These are phyloP conservation scores for Drosophila falleni DNA, from an alignment of 2,888 invertebrate species.

Conservation along the genomic window DNA sequence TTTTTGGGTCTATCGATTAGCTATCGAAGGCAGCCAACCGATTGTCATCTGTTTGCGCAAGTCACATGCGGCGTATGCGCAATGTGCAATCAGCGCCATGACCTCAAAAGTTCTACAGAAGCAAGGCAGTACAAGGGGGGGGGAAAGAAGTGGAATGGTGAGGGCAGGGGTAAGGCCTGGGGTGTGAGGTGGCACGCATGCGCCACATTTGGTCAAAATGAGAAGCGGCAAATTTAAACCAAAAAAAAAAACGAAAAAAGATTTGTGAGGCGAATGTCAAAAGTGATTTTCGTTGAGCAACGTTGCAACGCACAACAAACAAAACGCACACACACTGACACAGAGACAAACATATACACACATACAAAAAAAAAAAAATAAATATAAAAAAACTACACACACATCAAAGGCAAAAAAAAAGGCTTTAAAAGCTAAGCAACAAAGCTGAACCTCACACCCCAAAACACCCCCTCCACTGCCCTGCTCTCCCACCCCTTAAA, in stretches of 20 bases:
- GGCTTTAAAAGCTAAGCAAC: constrained; percentile 61
- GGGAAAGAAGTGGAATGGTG: too few relatives aligned
- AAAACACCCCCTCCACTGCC: constrained; percentile 4
- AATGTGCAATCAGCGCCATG: constrained; percentile 57
- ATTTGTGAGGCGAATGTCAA: constrained; percentile 67
- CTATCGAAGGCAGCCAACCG: constrained; percentile 35
- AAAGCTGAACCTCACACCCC: constrained; percentile 44
- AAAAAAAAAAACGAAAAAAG: constrained; percentile 25
- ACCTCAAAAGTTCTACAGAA: constrained; percentile 41
- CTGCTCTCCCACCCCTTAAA: background rate
- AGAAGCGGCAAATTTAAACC: constrained; percentile 32
- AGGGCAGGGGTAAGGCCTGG: background rate
- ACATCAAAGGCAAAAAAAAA: constrained; percentile 36
- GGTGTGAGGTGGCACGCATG: constrained; percentile 39
- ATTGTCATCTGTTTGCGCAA: constrained; percentile 58
- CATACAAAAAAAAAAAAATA: background rate
- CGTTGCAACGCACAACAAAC: constrained; percentile 33
- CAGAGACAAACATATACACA: constrained; percentile 4
- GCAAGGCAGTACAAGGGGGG: background rate
- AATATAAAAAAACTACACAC: constrained; percentile 3
- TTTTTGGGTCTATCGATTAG: constrained; percentile 32
- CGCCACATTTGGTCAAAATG: constrained; percentile 75
- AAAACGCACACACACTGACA: constrained; percentile 9
- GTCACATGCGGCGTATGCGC: constrained; percentile 70
- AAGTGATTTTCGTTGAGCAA: constrained; percentile 73